Evolutionary conservation across 2,113 vertebrate genomes (phyloP), one percentile per base, ranked within the genome.

Genomic region (Miniopterus natalensis): DNA sequence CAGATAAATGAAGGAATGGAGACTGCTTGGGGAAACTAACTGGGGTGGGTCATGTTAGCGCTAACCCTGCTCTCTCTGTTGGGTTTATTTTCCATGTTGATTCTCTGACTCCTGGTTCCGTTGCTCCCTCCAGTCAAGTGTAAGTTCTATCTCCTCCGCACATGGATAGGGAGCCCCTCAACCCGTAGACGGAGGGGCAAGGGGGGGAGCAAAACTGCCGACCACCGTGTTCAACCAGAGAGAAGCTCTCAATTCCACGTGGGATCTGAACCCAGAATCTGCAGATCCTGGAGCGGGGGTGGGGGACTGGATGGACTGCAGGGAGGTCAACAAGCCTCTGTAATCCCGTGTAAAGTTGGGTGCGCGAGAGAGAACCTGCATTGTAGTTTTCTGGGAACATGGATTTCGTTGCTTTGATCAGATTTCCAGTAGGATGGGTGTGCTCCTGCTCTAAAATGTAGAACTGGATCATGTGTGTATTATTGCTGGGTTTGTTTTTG

Each of bases 91-190:
- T 92, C 86, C 59, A 80, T 45, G 89, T 68, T 6, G 15, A 55
- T n/a, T 45, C 36, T 17, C 66, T n/a, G 84, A 31, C 73, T 83
- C 45, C 78, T 61, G 84, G 29, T 31, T 66, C 49, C 53, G 49
- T 27, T 17, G 42, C n/a, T 3, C 3, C 11, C 61, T 55, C 88
- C 78, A 92, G 96, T 95, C 36, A 92, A 89, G 42, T 3, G 92
- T 95, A 71, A 96, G 96, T 94, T 20, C 21, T 17, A 4, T 6
- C 7, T 55, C 18, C 25, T 90, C 49, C 57, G 13, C n/a, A 1
- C 18, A 1, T 17, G 17, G 47, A 14, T 1, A 23, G 61, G 77
- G 29, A 71, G 49, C 42, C 75, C 40, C 53, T 81, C 29, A 23
- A 40, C 13, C 55, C 0, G 14, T 45, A 25, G 51, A 17, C 55